Conservation (phyloP, 1,140 invertebrate species). For the Drosophila suzukii region DNA sequence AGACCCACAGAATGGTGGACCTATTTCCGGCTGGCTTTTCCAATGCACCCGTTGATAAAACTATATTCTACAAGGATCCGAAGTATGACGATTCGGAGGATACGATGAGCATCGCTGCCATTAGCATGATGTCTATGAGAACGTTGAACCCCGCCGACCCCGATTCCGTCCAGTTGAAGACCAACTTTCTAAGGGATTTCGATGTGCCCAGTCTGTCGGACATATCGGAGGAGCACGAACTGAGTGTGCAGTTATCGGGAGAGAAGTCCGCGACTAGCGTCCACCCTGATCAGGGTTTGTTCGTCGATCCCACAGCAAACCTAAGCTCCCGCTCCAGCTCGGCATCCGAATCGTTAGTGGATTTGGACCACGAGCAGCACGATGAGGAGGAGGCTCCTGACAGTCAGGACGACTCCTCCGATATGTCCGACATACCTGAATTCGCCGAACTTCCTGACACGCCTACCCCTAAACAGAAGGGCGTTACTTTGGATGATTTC, state of each 20-base stretch:
- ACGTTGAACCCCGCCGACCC: background rate
- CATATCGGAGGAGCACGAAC: slow-evolving; percentile 46
- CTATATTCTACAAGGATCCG: slow-evolving; percentile 5
- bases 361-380: background rate
- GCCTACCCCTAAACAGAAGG: no score
- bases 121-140: background rate
- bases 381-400: background rate
- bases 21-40: background rate
- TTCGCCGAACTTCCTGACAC: background rate
- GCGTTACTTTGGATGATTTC: background rate
- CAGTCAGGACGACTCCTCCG: background rate
- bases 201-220: slow-evolving; percentile 52
- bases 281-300: background rate
- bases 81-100: background rate
- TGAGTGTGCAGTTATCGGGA: no score
- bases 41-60: background rate
- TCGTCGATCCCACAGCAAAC: background rate
- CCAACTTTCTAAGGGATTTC: slow-evolving; percentile 26
- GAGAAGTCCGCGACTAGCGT: background rate
- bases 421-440: slow-evolving; percentile 8
- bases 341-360: no score
- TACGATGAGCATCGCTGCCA: background rate
- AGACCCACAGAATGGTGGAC: no score
- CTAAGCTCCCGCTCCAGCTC: background rate
- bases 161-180: slow-evolving; percentile 35